These are phyloP conservation scores for Drosophila fulvimacula DNA, from an alignment of 2,888 invertebrate genomes.

Conservation along the genomic window DNA sequence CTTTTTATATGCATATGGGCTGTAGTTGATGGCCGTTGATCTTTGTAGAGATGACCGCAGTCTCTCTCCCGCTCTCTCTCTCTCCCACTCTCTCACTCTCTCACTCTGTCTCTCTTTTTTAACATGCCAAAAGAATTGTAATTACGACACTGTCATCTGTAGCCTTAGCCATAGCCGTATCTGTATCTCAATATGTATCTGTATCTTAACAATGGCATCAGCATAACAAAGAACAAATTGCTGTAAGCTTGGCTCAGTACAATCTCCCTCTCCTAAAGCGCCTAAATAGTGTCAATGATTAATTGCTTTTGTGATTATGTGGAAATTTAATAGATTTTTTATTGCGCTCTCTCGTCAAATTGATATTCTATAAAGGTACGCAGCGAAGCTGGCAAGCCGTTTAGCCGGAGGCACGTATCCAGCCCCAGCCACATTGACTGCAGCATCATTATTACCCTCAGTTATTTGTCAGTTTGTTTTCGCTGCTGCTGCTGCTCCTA, in stretches of 20 bases:
- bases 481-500: constrained; percentile 19
- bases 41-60: constrained; percentile 74
- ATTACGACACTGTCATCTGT: constrained; percentile 68
- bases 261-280: constrained; percentile 24
- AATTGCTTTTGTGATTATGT: constrained; percentile 78
- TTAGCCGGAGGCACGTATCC: constrained; percentile 51
- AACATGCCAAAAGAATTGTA: constrained; percentile 80
- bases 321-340: constrained; percentile 79
- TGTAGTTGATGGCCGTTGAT: constrained; percentile 56
- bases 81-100: constrained; percentile 36
- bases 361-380: constrained; percentile 78
- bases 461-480: constrained; percentile 70
- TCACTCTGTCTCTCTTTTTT: constrained; percentile 44
- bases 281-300: constrained; percentile 76
- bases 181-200: constrained; percentile 34
- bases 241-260: constrained; percentile 60
- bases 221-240: constrained; percentile 74
- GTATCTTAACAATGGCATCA: constrained; percentile 69
- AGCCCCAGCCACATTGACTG: constrained; percentile 29
- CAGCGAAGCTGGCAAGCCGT: neutral
- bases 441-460: constrained; percentile 75
- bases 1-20: constrained; percentile 59
- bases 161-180: constrained; percentile 50
- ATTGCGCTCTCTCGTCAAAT: constrained; percentile 56
- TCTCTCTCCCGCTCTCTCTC: constrained; percentile 23